phyloP scores from a whole-genome alignment of 2,888 invertebrate genomes.

The Chloromyia formosa region DNA sequence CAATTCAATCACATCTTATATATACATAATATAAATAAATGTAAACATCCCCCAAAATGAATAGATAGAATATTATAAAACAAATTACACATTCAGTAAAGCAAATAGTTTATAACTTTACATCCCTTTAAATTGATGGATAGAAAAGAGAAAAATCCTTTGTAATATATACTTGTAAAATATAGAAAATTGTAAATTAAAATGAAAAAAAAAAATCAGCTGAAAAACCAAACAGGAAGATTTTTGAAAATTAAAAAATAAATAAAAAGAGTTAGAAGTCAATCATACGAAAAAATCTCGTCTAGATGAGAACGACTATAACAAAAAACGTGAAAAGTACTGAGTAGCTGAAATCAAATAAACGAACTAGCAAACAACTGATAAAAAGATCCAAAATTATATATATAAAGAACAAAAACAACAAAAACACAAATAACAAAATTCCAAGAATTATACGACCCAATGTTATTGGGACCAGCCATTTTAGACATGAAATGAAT shows the following conservation, averaged over 20 bases:
- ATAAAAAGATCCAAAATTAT: slow-evolving; percentile 5
- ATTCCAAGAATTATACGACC: slow-evolving; percentile 1
- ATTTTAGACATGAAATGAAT: slow-evolving; percentile 29
- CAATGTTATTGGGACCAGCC: slow-evolving; percentile 35
- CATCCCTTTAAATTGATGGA: slow-evolving; percentile 2
- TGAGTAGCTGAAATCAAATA: background rate
- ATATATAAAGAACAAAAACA: background rate
- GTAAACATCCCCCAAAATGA: too few species aligned
- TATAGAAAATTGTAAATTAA: slow-evolving; percentile 31
- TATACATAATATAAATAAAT: slow-evolving; percentile 22
- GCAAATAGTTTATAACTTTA: slow-evolving; percentile 19
- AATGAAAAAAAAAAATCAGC: background rate
- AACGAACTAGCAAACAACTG: background rate
- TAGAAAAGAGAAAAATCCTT: background rate
- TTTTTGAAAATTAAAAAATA: slow-evolving; percentile 17
- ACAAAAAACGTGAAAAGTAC: background rate
- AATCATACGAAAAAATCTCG: background rate
- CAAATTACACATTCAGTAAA: slow-evolving; percentile 24
- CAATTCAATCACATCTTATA: slow-evolving; percentile 35
- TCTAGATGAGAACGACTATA: background rate
- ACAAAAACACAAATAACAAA: slow-evolving; percentile 1
- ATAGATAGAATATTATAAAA: slow-evolving; percentile 39
- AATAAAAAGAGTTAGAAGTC: too few species aligned
- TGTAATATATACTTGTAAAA: slow-evolving; percentile 38
- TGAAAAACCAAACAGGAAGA: too few species aligned